Conservation (phyloP, 2,888 invertebrate species). For the Calliphora vomitoria region DNA sequence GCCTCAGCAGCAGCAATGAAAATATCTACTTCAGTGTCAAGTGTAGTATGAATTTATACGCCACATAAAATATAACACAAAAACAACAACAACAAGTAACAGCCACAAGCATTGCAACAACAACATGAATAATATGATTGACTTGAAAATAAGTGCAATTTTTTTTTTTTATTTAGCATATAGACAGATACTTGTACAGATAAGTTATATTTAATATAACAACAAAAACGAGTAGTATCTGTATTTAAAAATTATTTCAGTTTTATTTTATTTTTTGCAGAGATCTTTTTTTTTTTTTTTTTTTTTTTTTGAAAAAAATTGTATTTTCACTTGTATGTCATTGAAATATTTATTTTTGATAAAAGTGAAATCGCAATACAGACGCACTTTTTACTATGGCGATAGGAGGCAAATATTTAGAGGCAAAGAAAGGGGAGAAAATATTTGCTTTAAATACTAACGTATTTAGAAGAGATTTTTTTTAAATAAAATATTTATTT, state of each 20-base stretch:
- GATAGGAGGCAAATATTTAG: neutral
- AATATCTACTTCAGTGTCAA: constrained; percentile 73
- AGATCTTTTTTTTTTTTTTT: constrained; percentile 34
- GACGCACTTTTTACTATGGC: neutral
- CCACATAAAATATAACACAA: constrained; percentile 44
- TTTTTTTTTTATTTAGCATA: constrained; percentile 24
- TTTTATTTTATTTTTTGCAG: constrained; percentile 16
- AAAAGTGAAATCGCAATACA: constrained; percentile 55
- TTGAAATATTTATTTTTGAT: constrained; percentile 52
- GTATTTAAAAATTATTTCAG: constrained; percentile 37
- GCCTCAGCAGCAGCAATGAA: constrained; percentile 65
- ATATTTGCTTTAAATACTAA: neutral
- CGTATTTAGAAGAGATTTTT: neutral
- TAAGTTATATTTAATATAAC: constrained; percentile 19
- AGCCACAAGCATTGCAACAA: constrained; percentile 47
- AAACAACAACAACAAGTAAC: constrained; percentile 20
- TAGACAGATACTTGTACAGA: constrained; percentile 37
- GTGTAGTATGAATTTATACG: constrained; percentile 69
- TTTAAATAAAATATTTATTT: no score
- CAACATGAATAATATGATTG: constrained; percentile 53
- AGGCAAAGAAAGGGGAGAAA: neutral
- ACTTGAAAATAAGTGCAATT: constrained; percentile 61
- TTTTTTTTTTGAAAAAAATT: constrained; percentile 25
- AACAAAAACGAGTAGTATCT: neutral
- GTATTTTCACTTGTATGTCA: constrained; percentile 61